phyloP scores from a whole-genome alignment of 2,888 invertebrate genomes.

The Salpingus planirostris region DNA sequence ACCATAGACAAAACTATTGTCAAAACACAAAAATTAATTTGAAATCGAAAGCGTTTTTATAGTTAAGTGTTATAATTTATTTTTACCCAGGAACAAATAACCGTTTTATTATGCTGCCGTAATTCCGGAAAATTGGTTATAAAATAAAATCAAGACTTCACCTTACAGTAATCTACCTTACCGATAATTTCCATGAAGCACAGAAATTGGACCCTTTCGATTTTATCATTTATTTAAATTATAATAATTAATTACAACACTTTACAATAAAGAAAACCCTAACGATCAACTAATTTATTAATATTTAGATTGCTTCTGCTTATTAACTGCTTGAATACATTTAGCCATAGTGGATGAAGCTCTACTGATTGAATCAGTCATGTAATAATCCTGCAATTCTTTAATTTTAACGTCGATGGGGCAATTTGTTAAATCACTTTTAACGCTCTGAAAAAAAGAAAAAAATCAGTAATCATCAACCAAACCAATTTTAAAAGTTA shows the following conservation, averaged over 20 bases:
- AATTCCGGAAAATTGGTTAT: too few species aligned
- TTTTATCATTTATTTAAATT: constrained; percentile 8
- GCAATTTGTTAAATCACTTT: constrained; percentile 29
- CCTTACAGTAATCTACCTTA: too few species aligned
- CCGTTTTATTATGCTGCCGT: too few species aligned
- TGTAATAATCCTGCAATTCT: constrained; percentile 76
- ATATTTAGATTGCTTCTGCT: constrained; percentile 50
- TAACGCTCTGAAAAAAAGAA: constrained; percentile 38
- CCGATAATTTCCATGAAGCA: too few species aligned
- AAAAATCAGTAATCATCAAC: neutral
- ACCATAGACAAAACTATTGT: too few species aligned
- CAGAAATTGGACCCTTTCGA: too few species aligned
- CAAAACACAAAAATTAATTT: too few species aligned
- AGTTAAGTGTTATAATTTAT: too few species aligned
- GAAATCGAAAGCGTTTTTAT: too few species aligned
- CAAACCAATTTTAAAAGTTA: constrained; percentile 37
- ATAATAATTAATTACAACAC: constrained; percentile 6
- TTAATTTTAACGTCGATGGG: constrained; percentile 66
- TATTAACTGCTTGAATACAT: constrained; percentile 84
- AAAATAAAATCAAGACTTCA: too few species aligned
- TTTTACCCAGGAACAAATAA: too few species aligned
- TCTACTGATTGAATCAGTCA: constrained; percentile 94
- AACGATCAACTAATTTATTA: constrained; percentile 12
- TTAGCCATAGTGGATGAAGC: constrained; percentile 99
- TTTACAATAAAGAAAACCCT: constrained; percentile 5